Base-by-base conservation (phyloP, 2,113 vertebrate genomes). In the Pyxicephalus adspersus region DNA sequence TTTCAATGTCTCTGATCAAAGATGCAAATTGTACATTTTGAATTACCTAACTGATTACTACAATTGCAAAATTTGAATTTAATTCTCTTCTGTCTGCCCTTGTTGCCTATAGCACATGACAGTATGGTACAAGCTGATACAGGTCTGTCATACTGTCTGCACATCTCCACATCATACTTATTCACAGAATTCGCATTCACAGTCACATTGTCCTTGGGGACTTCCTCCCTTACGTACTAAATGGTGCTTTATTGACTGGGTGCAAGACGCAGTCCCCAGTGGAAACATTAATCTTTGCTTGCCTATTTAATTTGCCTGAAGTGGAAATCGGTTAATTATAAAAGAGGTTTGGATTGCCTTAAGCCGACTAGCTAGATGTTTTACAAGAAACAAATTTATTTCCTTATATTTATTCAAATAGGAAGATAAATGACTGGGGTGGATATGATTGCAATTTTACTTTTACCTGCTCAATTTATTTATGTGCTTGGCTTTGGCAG, bases 241-340 rank as follows among this genome's bases (percentile, higher is more conserved):
- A 52, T 0, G n/a, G 29, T 2, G 66, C 78, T 81, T 45, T 50
- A 29, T 58, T 51, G 18, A 58, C 83, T 83, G 64, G 81, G 80
- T 34, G 65, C 66, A 54, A 81, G 73, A 83, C 85, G 74, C 7
- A 51, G 76, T 28, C 82, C 86, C 76, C 80, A 66, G 57, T 81
- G 80, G 83, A 77, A 51, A 0, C 75, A 58, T 80, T 86, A 85
- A 83, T 83, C 83, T 77, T 72, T 64, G 60, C 83, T 86, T 11
- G 75, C 29, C 75, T 83, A 60, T 0, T 86, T 82, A 76, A 76
- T 64, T 86, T 86, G 66, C 79, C 31, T 82, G 83, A 80, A 89
- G 84, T 70, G 50, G 57, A 87, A 83, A 71, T n/a, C 51, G 83
- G 83, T 87, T 85, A 85, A 85, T 85, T 86, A 84, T 83, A 22